phyloP scores from a whole-genome alignment of 2,797 vertebrate species.

The Pangasius mekongensis region DNA sequence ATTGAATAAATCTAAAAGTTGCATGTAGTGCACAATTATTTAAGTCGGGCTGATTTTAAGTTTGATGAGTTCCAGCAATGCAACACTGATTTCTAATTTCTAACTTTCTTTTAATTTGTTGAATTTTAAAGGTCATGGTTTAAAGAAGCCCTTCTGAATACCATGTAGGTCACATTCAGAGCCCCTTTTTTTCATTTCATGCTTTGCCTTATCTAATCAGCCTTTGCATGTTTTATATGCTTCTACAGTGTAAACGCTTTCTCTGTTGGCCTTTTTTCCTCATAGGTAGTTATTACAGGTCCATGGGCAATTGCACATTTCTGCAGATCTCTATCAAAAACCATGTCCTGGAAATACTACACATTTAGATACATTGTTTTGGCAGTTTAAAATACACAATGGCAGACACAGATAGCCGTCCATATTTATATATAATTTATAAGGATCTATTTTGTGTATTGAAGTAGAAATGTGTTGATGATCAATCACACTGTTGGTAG shows the following conservation, averaged over 20 bases:
- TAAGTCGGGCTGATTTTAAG: slow-evolving; percentile 28
- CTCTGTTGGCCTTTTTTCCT: slow-evolving; percentile 68
- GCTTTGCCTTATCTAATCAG: slow-evolving; percentile 78
- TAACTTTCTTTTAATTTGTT: slow-evolving; percentile 59
- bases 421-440: slow-evolving; percentile 80
- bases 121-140: slow-evolving; percentile 52
- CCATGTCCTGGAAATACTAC: slow-evolving; percentile 71
- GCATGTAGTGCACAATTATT: neutral
- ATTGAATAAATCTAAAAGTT: slow-evolving; percentile 20
- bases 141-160: slow-evolving; percentile 65
- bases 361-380: slow-evolving; percentile 62
- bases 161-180: slow-evolving; percentile 76
- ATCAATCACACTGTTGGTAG: slow-evolving; percentile 71
- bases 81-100: slow-evolving; percentile 40
- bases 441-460: slow-evolving; percentile 85
- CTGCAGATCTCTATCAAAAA: slow-evolving; percentile 57
- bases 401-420: slow-evolving; percentile 68
- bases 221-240: slow-evolving; percentile 52
- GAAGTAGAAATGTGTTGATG: slow-evolving; percentile 78
- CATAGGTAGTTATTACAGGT: slow-evolving; percentile 51
- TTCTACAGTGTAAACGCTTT: slow-evolving; percentile 56
- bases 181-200: slow-evolving; percentile 68
- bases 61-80: slow-evolving; percentile 7
- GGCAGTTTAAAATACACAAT: slow-evolving; percentile 56
- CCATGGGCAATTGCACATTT: slow-evolving; percentile 64